Evolutionary conservation across 2,797 vertebrate genomes (phyloP), one percentile per base, ranked within the genome.

Genomic region (Morus bassanus): DNA sequence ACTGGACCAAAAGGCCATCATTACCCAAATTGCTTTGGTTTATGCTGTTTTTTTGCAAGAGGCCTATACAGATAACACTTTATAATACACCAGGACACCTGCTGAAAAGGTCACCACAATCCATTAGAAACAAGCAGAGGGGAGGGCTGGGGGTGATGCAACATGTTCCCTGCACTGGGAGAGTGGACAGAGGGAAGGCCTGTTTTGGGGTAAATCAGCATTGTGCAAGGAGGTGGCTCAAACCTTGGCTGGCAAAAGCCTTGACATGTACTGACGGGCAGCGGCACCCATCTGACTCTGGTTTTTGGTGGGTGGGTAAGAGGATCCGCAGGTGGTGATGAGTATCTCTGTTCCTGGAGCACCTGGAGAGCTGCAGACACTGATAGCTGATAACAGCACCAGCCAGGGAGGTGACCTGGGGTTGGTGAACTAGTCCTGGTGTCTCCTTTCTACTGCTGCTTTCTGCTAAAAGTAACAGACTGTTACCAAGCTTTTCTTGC

Each of bases 301-400:
- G 39, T 22, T 94, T 89, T 41, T 1, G 2, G 33, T 35, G 74
- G 17, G 48, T 50, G 43, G 24, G 57, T 89, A 89, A 92, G 65
- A 65, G 48, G 88, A 75, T 88, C 78, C 1, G 6, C n/a, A 56
- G 68, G 50, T 61, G 64, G 9, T 80, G 87, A 85, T 75, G n/a
- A 70, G 23, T 61, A 94, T 89, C 81, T 67, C 46, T 64, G 45
- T 24, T 89, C 84, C 53, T 70, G 1, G 33, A 92, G 63, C 78
- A 92, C 86, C 96, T 93, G 92, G 28, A 74, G 51, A 88, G 78
- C 89, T 89, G 81, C 92, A 92, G 87, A 74, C 91, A 35, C 48
- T 6, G 91, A 60, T 80, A 83, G 83, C 48, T 88, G 87, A 51
- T 74, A 80, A 88, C 9, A 0, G 53, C 69, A 68, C 8, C 0